Base-by-base conservation (phyloP, 2,888 invertebrate genomes). In the Stenoptilia bipunctidactyla region DNA sequence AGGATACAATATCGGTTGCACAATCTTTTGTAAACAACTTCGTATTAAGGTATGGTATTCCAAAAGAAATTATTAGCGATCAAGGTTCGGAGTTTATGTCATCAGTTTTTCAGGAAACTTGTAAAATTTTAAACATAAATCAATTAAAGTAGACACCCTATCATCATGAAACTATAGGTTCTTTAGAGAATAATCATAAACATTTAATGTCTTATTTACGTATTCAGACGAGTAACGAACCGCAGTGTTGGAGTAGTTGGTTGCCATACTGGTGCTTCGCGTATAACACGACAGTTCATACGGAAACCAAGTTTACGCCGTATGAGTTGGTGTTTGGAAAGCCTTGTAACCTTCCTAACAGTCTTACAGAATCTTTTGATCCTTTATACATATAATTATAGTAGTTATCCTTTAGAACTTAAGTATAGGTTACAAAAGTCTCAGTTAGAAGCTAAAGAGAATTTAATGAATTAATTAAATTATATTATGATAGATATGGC, bases 261-360 rank as follows among this genome's bases (percentile, higher is more conserved):
- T 10, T 45, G 40, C 48, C 44, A 6, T 48, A 34, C 15, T 48
- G 46, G 48, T 45, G 40, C 37, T 49, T 45, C 27, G 5, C 39
- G 3, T 46, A 39, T 33, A 52, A 52, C 34, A 51, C 34, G 12
- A 40, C 45, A 1, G 40, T 49, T 9, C 48, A 51, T 34, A 15
- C 41, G 1, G 15, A 27, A 10, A 48, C 47, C 3, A 44, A 46
- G 34, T 49, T 42, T 39, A 38, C 42, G 5, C 49, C 47, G 1
- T 44, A 36, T 13, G 48, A 50, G 12, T 33, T 47, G 6, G 46
- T 47, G 1, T 50, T 50, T 30, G 46, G 46, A 8, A 49, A 46
- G 34, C 20, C 20, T 5, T 20, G 20, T 20, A 20, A 20, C 20
- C 4, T 20, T 20, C 20, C 20, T 20, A 5, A 12, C 12, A n/a